These are phyloP conservation scores for Enteromius argenteus DNA, from an alignment of 2,797 vertebrate genomes.

Conservation along the genomic window DNA sequence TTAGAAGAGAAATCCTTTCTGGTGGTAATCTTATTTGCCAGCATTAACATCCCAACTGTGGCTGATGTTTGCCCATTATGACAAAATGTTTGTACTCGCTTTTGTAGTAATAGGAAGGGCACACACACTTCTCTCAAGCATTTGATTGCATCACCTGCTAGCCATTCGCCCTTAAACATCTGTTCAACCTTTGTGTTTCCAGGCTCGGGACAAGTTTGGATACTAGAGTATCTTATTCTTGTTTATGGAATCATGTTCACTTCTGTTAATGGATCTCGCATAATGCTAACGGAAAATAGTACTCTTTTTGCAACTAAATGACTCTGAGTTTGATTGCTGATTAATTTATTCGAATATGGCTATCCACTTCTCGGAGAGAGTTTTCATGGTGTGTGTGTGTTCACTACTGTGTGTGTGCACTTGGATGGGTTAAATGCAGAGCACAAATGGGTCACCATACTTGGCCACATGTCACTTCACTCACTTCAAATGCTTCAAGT, in stretches of 20 bases:
- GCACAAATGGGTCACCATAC: too few species aligned
- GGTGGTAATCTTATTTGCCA: conserved; percentile 98
- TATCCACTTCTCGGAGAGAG: too few species aligned
- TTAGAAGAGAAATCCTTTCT: conserved; percentile 93
- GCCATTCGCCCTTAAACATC: conserved; percentile 61
- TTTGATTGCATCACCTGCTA: conserved; percentile 62
- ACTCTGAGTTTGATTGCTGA: too few species aligned
- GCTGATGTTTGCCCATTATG: conserved; percentile 93
- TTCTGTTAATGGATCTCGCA: neutral
- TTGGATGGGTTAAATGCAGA: neutral
- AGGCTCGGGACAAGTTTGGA: conserved; percentile 31
- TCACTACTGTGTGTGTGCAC: neutral
- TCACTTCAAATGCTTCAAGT: neutral
- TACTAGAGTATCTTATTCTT: conserved; percentile 1
- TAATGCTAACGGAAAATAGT: neutral
- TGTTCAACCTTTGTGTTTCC: conserved; percentile 59
- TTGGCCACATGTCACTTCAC: neutral
- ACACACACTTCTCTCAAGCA: conserved; percentile 55
- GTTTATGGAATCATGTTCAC: neutral
- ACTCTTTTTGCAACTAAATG: neutral
- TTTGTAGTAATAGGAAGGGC: conserved; percentile 61
- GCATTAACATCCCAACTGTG: conserved; percentile 98
- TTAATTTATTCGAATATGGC: too few species aligned
- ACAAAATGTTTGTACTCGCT: conserved; percentile 83
- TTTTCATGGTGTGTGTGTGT: neutral